Conservation (phyloP, 2,113 vertebrate species). For the Brachypodius melanocephalos region DNA sequence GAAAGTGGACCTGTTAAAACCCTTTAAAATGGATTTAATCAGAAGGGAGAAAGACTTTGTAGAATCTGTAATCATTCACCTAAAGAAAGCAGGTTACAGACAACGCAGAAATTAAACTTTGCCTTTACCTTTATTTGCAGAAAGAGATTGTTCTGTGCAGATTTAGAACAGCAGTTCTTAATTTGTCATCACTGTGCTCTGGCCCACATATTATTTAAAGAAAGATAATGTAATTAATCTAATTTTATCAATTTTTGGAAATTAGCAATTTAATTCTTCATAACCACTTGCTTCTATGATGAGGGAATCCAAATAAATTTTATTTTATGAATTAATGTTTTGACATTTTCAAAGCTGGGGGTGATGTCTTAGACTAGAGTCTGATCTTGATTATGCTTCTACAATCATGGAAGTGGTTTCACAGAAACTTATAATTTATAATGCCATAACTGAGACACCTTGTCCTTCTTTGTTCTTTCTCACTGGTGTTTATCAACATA, state of each 20-base stretch:
- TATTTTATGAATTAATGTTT: neutral
- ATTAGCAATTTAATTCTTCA: neutral
- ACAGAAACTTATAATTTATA: neutral
- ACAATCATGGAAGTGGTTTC: neutral
- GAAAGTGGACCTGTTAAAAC: neutral
- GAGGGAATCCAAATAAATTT: neutral
- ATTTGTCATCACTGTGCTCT: neutral
- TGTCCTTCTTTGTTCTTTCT: neutral
- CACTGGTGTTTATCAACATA: neutral
- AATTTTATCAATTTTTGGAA: neutral
- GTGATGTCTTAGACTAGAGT: neutral
- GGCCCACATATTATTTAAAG: neutral
- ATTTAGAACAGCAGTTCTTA: neutral
- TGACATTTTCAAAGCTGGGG: neutral
- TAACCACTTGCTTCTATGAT: neutral
- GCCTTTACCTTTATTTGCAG: neutral
- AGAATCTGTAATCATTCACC: neutral
- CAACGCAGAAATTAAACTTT: neutral
- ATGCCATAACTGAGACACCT: neutral
- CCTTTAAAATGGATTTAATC: neutral
- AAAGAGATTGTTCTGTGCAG: neutral
- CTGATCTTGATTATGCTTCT: neutral
- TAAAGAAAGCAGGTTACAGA: neutral
- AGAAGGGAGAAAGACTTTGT: neutral
- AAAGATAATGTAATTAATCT: neutral